Evolutionary conservation across 2,888 invertebrate genomes (phyloP).

Genomic region (Hetaerina titia): DNA sequence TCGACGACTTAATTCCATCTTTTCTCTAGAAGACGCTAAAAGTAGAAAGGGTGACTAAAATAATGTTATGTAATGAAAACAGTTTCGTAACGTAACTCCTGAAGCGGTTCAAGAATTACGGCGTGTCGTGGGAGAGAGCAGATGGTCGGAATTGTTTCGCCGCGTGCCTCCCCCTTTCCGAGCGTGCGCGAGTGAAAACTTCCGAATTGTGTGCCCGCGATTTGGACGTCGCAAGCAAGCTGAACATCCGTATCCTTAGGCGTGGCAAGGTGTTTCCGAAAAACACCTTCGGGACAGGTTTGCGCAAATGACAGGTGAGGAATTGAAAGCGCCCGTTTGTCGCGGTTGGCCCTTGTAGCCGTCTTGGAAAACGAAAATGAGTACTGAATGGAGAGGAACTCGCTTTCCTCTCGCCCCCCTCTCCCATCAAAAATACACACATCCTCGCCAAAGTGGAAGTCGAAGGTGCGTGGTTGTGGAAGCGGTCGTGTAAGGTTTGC

Average conservation of each 20-base stretch:
- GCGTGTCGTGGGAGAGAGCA: neutral
- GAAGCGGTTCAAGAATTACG: neutral
- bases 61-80: neutral
- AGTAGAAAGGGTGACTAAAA: neutral
- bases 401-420: neutral
- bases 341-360: neutral
- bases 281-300: neutral
- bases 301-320: neutral
- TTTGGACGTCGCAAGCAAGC: neutral
- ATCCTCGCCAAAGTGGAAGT: too few relatives aligned
- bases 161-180: neutral
- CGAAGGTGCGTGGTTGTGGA: too few relatives aligned
- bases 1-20: too few relatives aligned
- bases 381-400: neutral
- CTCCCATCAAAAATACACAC: neutral
- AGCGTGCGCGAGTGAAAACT: neutral
- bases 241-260: neutral
- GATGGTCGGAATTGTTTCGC: neutral
- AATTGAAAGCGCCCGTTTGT: neutral
- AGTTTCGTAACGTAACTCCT: neutral
- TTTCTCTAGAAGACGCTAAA: too few relatives aligned
- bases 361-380: neutral
- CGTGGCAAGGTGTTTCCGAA: neutral
- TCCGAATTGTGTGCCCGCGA: neutral
- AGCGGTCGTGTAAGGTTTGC: too few relatives aligned